Evolutionary conservation across 2,888 invertebrate genomes (phyloP), one percentile per base, ranked within the genome.

Genomic region (Prosopocoilus inquinatus): DNA sequence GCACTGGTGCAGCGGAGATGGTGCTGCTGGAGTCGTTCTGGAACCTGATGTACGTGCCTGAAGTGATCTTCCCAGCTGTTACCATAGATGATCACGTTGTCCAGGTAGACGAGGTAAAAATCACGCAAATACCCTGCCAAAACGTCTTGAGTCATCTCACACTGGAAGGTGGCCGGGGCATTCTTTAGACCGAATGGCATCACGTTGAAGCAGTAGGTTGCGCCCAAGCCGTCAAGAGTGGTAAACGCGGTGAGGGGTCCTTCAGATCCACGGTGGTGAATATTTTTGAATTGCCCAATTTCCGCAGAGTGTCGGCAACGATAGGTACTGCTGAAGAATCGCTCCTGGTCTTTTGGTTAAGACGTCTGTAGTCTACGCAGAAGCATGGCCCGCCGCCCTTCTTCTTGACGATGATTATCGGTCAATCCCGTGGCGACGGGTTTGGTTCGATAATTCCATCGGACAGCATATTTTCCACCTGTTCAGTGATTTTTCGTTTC

Each of bases 221-320:
- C 64, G 1, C 68, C 65, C n/a, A n/a, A n/a, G n/a, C n/a, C n/a
- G n/a, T n/a, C n/a, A n/a, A n/a, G n/a, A 0, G 69, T 63, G 7
- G 62, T 12, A 47, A 71, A 71, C 1, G 69, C 69, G 0, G 71
- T 70, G 8, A 61, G 1, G 60, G 54, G 2, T 57, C 41, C 2
- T 63, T 63, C 3, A 70, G 50, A 13, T 73, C 70, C 2, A 72
- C 41, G 8, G 67, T 67, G 2, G 67, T 57, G 39, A 71, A 71
- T 4, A 69, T 53, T n/a, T 38, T 50, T 0, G 70, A 69, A 7
- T 41, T 38, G 1, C 70, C 67, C 0, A 71, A 47, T 8, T 63
- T 65, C n/a, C 64, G 59, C 0, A 68, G 39, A 1, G 65, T 45
- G 1, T 63, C 64, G 1, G 59, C 61, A 5, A 69, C 64, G 2